Conservation (phyloP, 2,888 invertebrate genomes). For the Lycaena phlaeas region DNA sequence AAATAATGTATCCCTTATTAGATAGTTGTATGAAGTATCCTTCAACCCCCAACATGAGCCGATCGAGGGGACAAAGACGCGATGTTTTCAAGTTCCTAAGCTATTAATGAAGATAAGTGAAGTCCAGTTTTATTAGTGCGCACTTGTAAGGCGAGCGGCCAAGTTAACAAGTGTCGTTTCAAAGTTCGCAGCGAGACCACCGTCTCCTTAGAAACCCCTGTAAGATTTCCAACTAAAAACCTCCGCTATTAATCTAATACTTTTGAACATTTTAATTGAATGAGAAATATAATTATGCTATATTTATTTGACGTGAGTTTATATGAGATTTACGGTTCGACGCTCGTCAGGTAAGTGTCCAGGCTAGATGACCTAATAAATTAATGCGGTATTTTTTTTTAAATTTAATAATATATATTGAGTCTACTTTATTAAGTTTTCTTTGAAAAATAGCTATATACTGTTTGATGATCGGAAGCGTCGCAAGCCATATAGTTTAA, state of each 20-base stretch:
- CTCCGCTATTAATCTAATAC: conserved; percentile 22
- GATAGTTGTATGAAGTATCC: neutral
- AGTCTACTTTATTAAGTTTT: too few species aligned
- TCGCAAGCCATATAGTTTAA: too few species aligned
- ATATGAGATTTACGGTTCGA: too few species aligned
- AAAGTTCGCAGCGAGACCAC: conserved; percentile 30
- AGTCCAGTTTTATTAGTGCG: conserved; percentile 25
- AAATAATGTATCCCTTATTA: neutral
- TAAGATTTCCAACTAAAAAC: conserved; percentile 26
- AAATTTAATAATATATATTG: too few species aligned
- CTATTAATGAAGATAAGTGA: conserved; percentile 22
- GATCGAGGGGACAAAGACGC: conserved; percentile 15
- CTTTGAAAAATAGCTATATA: too few species aligned
- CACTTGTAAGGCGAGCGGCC: conserved; percentile 25
- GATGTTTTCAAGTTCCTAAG: conserved; percentile 20
- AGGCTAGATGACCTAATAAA: too few species aligned
- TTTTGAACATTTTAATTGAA: too few species aligned
- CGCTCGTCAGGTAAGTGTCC: too few species aligned
- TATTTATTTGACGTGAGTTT: too few species aligned
- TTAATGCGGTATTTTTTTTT: too few species aligned
- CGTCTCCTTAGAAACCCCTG: conserved; percentile 22
- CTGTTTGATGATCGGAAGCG: too few species aligned
- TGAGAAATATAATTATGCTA: too few species aligned
- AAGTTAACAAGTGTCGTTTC: conserved; percentile 35
- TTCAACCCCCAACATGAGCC: conserved; percentile 14